Base-by-base conservation (phyloP, 2,888 invertebrate genomes). In the Erpobdella octoculata region DNA sequence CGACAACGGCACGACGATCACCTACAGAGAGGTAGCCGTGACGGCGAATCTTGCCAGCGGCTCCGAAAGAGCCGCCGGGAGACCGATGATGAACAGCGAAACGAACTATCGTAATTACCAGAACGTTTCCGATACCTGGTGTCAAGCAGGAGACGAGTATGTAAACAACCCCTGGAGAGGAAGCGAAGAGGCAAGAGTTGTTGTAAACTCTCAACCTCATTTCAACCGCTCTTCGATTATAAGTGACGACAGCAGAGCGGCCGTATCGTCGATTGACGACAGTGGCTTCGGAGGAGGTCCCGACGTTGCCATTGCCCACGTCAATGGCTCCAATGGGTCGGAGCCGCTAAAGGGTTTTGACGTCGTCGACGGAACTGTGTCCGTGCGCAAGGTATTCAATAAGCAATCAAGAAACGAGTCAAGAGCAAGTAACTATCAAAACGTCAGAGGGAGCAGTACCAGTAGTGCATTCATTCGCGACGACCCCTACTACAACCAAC, bases 11-110 rank as follows among this genome's bases (percentile, higher is more conserved):
- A 38, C 31, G 6, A 62, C 31, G 9, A 12, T 12, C 12, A 62
- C 70, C 59, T 70, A 70, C 28, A 53, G 70, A 35, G 70, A 70
- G 28, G 70, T 70, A 15, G 70, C 70, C 35, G 61, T 70, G 37
- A 28, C 36, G 36, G 61, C 62, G 9, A 62, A 62, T 33, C n/a
- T 62, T 35, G 28, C 62, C n/a, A 41, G n/a, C n/a, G 46, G 46
- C 12, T 41, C 46, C 46, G n/a, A n/a, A n/a, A n/a, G n/a, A n/a
- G n/a, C 12, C 46, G 46, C 12, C 46, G 46, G 46, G 46, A 41
- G 46, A 41, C 46, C 46, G n/a, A n/a, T 41, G 12, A 12, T 41
- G 46, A 12, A n/a, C 46, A 41, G 46, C n/a, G 46, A 41, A 41
- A 41, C 46, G 46, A 41, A n/a, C 46, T n/a, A n/a, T n/a, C n/a